Evolutionary conservation across 2,888 invertebrate species (phyloP).

Genomic region (Caenorhabditis angaria): DNA sequence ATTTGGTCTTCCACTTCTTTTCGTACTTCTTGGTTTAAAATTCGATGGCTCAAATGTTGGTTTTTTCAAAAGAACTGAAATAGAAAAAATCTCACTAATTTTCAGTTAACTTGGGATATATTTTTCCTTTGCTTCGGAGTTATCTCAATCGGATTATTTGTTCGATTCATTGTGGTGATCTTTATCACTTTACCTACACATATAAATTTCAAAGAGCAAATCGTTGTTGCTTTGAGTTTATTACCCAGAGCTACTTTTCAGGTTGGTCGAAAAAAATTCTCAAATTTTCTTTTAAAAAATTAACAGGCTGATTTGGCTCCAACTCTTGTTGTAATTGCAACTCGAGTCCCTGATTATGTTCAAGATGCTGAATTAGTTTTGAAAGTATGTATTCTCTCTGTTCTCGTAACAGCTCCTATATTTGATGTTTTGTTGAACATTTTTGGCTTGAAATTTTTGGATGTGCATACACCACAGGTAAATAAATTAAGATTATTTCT

Average conservation of each 20-base stretch:
- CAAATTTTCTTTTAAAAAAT: background rate
- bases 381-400: constrained; percentile 16
- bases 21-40: constrained; percentile 11
- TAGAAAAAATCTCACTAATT: background rate
- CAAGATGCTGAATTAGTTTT: constrained; percentile 7
- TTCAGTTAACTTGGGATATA: constrained; percentile 11
- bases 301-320: constrained; percentile 16
- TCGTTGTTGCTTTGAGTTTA: constrained; percentile 10
- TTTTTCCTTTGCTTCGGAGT: constrained; percentile 6
- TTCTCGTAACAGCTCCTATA: constrained; percentile 32
- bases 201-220: constrained; percentile 6
- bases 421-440: constrained; percentile 11
- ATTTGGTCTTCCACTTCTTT: constrained; percentile 12
- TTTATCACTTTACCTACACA: background rate
- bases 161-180: background rate
- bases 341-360: constrained; percentile 5
- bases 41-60: constrained; percentile 11
- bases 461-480: background rate
- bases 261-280: background rate
- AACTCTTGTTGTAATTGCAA: constrained; percentile 7
- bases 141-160: constrained; percentile 13
- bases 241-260: constrained; percentile 15
- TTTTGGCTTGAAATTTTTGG: constrained; percentile 9
- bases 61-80: background rate
- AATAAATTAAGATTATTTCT: background rate